These are phyloP conservation scores for Acleris literana DNA, from an alignment of 2,888 invertebrate species.

Conservation along the genomic window DNA sequence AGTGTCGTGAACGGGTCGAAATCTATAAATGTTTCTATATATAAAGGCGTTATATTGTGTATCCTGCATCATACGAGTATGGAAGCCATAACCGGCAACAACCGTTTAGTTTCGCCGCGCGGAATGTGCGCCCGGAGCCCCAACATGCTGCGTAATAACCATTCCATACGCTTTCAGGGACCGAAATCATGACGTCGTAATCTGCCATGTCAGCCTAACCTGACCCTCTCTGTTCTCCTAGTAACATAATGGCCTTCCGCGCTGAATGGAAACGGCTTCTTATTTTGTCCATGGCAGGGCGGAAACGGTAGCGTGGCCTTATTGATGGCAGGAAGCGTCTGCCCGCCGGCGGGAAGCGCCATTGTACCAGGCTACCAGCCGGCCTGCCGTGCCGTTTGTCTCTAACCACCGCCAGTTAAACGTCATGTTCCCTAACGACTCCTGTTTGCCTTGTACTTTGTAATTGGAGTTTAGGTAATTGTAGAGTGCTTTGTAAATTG, in stretches of 20 bases:
- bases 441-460: neutral
- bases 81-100: neutral
- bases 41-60: too few species aligned
- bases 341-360: slow-evolving; percentile 41
- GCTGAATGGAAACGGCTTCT: slow-evolving; percentile 31
- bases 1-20: too few species aligned
- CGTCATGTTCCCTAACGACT: neutral
- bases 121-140: slow-evolving; percentile 2
- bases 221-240: slow-evolving; percentile 26
- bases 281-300: slow-evolving; percentile 36
- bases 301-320: slow-evolving; percentile 39
- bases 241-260: slow-evolving; percentile 36
- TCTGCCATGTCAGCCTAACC: slow-evolving; percentile 14
- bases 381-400: slow-evolving; percentile 28
- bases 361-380: slow-evolving; percentile 38
- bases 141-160: neutral
- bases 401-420: slow-evolving; percentile 9
- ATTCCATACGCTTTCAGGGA: slow-evolving; percentile 6
- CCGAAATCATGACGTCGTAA: slow-evolving; percentile 3
- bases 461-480: neutral
- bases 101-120: slow-evolving; percentile 4
- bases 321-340: slow-evolving; percentile 50
- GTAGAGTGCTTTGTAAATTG: neutral
- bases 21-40: too few species aligned
- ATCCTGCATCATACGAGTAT: too few species aligned